phyloP scores from a whole-genome alignment of 2,888 invertebrate species.

The Plagodis dolabraria region DNA sequence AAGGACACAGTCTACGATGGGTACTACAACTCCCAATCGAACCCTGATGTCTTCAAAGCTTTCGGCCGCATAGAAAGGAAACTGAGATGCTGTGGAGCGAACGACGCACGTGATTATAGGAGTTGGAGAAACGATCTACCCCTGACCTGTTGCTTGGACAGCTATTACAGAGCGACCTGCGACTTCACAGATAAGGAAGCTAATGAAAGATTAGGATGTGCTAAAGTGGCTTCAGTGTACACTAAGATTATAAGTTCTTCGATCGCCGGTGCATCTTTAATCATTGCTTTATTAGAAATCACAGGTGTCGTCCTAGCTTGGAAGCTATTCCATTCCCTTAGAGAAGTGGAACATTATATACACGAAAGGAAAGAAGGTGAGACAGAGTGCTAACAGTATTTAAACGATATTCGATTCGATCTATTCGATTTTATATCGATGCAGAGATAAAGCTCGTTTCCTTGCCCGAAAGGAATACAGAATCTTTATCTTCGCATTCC shows the following conservation, averaged over 20 bases:
- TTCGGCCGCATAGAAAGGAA: conserved; percentile 77
- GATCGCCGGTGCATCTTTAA: conserved; percentile 70
- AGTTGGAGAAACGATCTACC: conserved; percentile 78
- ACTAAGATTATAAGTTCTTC: conserved; percentile 79
- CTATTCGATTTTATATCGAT: conserved; percentile 7
- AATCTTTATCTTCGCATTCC: conserved; percentile 51
- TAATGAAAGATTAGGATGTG: conserved; percentile 77
- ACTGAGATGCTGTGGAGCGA: conserved; percentile 75
- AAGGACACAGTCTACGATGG: conserved; percentile 81
- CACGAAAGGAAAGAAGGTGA: conserved; percentile 78
- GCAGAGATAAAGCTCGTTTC: conserved; percentile 64
- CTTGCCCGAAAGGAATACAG: conserved; percentile 60
- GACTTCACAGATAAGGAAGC: conserved; percentile 81
- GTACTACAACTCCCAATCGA: conserved; percentile 76
- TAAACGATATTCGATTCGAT: conserved; percentile 33
- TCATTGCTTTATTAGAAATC: conserved; percentile 71
- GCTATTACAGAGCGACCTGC: conserved; percentile 74
- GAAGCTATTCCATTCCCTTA: conserved; percentile 70
- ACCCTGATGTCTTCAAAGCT: conserved; percentile 71
- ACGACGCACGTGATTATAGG: conserved; percentile 77
- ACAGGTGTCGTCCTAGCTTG: conserved; percentile 70
- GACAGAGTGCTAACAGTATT: conserved; percentile 71
- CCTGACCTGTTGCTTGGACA: conserved; percentile 73
- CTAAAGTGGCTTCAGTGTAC: conserved; percentile 79
- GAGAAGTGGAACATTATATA: conserved; percentile 80